These are phyloP conservation scores for Apomyelois bistriatella DNA, from an alignment of 2,888 invertebrate species.

Conservation along the genomic window DNA sequence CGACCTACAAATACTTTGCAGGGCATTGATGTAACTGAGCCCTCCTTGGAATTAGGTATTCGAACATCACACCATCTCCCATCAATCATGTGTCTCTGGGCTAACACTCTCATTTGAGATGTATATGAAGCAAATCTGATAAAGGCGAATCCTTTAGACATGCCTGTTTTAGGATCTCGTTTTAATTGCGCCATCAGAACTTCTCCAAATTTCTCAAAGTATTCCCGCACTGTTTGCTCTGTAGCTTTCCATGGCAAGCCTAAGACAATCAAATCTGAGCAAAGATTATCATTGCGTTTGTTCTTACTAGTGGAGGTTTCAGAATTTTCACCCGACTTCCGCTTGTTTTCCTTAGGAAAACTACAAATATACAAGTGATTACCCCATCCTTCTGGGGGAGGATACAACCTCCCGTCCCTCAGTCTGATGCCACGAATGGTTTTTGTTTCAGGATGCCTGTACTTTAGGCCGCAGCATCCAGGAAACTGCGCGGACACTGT, in stretches of 20 bases:
- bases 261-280: constrained; percentile 98
- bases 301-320: constrained; percentile 93
- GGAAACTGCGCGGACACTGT: constrained; percentile 98
- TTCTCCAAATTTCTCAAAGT: constrained; percentile 98
- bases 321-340: constrained; percentile 95
- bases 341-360: constrained; percentile 95
- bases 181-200: constrained; percentile 98
- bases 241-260: constrained; percentile 99
- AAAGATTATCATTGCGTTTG: constrained; percentile 95
- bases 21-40: constrained; percentile 85
- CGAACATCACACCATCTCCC: constrained; percentile 99
- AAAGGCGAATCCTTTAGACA: constrained; percentile 99
- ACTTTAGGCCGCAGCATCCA: constrained; percentile 97
- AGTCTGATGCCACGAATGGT: constrained; percentile 94
- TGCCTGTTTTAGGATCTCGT: constrained; percentile 93
- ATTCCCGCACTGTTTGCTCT: constrained; percentile 96
- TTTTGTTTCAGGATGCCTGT: constrained; percentile 95
- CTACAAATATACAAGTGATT: constrained; percentile 87
- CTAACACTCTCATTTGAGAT: constrained; percentile 95
- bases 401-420: constrained; percentile 94
- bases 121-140: constrained; percentile 97
- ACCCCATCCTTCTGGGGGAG: constrained; percentile 95
- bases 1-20: constrained; percentile 93
- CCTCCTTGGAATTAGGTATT: constrained; percentile 96
- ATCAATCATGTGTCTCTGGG: constrained; percentile 97